These are phyloP conservation scores for Zaprionus kolodkinae DNA, from an alignment of 1,140 invertebrate genomes.

Conservation along the genomic window DNA sequence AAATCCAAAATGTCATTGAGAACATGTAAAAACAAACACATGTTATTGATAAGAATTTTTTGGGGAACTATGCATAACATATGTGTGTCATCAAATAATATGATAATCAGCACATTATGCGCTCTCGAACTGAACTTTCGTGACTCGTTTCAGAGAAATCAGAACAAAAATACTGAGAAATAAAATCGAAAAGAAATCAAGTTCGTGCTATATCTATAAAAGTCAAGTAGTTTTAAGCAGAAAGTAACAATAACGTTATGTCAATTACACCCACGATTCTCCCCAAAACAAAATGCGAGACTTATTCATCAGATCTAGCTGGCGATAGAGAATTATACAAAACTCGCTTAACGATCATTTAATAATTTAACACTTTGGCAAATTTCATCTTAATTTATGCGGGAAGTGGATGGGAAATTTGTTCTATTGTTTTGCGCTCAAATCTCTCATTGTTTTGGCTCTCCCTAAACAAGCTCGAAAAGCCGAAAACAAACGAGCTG, in stretches of 20 bases:
- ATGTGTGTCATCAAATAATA: constrained; percentile 23
- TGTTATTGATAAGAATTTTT: constrained; percentile 28
- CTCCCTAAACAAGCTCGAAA: constrained; percentile 13
- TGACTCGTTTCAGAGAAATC: neutral
- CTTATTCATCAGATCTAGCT: neutral
- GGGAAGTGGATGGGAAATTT: constrained; percentile 40
- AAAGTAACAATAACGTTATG: constrained; percentile 7
- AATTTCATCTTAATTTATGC: constrained; percentile 73
- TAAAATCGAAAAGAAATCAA: constrained; percentile 14
- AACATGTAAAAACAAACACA: neutral
- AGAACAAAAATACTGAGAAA: neutral
- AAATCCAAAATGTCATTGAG: constrained; percentile 2
- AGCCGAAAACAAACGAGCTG: too few species aligned
- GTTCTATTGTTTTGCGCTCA: constrained; percentile 22
- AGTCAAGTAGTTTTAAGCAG: constrained; percentile 10
- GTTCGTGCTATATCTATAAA: neutral
- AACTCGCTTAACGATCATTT: constrained; percentile 73
- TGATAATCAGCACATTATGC: neutral
- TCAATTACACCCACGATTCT: constrained; percentile 34
- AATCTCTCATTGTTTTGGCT: constrained; percentile 36
- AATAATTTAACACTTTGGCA: constrained; percentile 77
- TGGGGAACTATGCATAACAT: neutral
- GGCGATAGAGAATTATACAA: constrained; percentile 21
- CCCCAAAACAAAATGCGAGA: constrained; percentile 37
- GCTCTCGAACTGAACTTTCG: neutral